Evolutionary conservation across 2,113 vertebrate species (phyloP).

Genomic region (Ptilorrhoa leucosticta): DNA sequence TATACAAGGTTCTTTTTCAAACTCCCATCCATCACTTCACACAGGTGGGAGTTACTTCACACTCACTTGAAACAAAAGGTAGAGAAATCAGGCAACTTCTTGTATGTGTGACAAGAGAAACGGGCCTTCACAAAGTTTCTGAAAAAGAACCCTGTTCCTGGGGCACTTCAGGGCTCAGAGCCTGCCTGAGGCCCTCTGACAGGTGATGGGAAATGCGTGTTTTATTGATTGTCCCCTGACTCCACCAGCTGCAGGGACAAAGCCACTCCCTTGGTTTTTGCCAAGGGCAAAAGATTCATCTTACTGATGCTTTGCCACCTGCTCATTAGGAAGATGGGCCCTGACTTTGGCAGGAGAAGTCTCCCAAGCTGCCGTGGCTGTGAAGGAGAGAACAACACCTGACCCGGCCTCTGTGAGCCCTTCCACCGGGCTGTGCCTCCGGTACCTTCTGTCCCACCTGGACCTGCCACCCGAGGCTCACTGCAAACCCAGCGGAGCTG

Average conservation of each 20-base stretch:
- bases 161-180: neutral
- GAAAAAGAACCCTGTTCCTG: neutral
- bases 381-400: neutral
- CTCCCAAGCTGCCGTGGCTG: neutral
- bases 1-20: neutral
- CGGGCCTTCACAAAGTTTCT: neutral
- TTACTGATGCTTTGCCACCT: neutral
- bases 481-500: neutral
- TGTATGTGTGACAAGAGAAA: neutral
- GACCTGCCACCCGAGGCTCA: rapidly evolving
- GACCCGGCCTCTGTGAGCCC: rapidly evolving
- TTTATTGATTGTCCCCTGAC: neutral
- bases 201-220: neutral
- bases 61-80: neutral
- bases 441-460: rapidly evolving
- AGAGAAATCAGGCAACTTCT: neutral
- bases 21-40: neutral
- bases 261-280: neutral
- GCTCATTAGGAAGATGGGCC: neutral
- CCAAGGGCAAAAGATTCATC: neutral
- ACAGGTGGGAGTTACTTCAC: neutral
- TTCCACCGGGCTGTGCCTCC: rapidly evolving
- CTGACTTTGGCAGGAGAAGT: neutral
- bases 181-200: neutral
- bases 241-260: neutral